Evolutionary conservation across 92 coral and sea anemone genomes (phyloP).

Genomic region (Heteractis magnifica): DNA sequence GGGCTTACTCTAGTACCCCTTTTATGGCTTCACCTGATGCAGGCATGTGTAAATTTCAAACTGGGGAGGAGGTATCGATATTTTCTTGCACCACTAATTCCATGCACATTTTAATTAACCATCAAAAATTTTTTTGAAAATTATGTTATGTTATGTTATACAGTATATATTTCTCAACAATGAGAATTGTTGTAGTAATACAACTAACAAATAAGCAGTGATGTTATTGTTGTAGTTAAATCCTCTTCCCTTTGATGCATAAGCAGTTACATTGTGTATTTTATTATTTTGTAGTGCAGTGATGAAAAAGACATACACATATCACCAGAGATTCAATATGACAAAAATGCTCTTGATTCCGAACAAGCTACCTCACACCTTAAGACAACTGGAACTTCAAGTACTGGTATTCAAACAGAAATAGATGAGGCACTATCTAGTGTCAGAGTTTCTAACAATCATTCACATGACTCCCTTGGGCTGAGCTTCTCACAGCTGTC

Average conservation of each 20-base stretch:
- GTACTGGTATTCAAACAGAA: neutral
- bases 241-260: neutral
- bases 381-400: neutral
- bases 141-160: no score
- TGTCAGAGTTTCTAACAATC: neutral
- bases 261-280: neutral
- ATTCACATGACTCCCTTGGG: constrained; percentile 21
- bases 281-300: neutral
- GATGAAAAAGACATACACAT: neutral
- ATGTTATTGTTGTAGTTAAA: neutral
- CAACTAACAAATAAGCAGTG: neutral
- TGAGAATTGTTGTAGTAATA: no score
- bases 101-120: no score
- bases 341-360: neutral
- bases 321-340: neutral
- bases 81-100: no score
- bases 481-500: constrained; percentile 54
- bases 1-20: no score
- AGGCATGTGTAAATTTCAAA: no score
- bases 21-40: no score
- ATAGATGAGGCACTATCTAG: neutral
- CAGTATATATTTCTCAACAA: no score
- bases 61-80: no score
- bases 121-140: no score
- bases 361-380: neutral